These are phyloP conservation scores for Macquaria ambigua DNA, from an alignment of 2,113 vertebrate species.

Conservation along the genomic window DNA sequence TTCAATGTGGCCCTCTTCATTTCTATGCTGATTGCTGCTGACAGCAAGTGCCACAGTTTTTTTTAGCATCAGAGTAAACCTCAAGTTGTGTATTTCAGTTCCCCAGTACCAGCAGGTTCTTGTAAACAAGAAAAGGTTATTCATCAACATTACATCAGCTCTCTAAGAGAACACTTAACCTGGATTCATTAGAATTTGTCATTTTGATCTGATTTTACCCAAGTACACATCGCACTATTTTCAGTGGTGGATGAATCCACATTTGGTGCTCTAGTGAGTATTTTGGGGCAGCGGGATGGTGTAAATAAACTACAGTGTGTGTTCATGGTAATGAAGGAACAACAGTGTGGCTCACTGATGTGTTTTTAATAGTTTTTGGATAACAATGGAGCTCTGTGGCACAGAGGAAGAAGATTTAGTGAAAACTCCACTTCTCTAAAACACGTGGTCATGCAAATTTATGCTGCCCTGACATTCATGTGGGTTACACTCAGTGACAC, in stretches of 20 bases:
- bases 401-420: too few relatives aligned
- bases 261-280: too few relatives aligned
- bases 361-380: too few relatives aligned
- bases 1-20: slow-evolving; percentile 16
- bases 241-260: too few relatives aligned
- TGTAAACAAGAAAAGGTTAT: slow-evolving; percentile 3
- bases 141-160: not conserved
- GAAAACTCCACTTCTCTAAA: not conserved
- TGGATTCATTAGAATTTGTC: not conserved
- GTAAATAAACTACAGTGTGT: too few relatives aligned
- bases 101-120: not conserved
- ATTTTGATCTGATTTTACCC: too few relatives aligned
- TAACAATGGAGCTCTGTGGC: too few relatives aligned
- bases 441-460: not conserved
- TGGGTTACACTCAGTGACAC: not conserved
- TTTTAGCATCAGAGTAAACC: not conserved
- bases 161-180: not conserved
- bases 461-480: not conserved
- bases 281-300: too few relatives aligned
- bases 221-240: too few relatives aligned
- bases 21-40: slow-evolving; percentile 26
- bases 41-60: not conserved
- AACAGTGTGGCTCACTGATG: too few relatives aligned
- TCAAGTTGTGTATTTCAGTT: not conserved
- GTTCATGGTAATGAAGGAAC: too few relatives aligned